These are phyloP conservation scores for Cataglyphis albicans DNA, from an alignment of 2,888 invertebrate species.

Conservation along the genomic window DNA sequence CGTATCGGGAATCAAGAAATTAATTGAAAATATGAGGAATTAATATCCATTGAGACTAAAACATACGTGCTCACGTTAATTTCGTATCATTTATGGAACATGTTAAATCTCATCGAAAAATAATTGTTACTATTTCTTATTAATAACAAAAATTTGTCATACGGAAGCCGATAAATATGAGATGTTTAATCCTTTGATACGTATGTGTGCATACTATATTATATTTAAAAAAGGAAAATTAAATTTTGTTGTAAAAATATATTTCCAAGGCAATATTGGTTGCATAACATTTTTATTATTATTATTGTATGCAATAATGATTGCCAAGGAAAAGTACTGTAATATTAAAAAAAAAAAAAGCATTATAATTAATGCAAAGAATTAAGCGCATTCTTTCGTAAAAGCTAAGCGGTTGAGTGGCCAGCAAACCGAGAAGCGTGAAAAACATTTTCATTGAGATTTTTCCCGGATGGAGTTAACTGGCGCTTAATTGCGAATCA, in stretches of 20 bases:
- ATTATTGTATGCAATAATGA: neutral
- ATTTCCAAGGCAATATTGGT: neutral
- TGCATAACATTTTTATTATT: neutral
- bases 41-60: slow-evolving; percentile 1
- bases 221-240: neutral
- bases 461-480: slow-evolving; percentile 33
- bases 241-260: neutral
- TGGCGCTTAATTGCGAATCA: slow-evolving; percentile 49
- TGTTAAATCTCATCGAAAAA: neutral
- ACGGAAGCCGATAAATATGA: neutral
- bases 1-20: slow-evolving; percentile 22
- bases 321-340: neutral
- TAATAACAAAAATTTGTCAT: neutral
- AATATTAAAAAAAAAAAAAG: neutral
- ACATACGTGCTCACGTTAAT: slow-evolving; percentile 2
- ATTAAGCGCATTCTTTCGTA: slow-evolving; percentile 24
- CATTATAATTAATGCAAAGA: slow-evolving; percentile 38
- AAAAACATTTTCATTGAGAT: slow-evolving; percentile 43
- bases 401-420: slow-evolving; percentile 28
- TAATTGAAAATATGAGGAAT: slow-evolving; percentile 28
- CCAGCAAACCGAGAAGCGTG: slow-evolving; percentile 22
- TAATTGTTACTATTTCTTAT: neutral
- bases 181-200: neutral
- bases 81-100: neutral
- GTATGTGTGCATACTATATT: neutral